A percentile compares a stretch with the other conserved stretches of the same genome.
phyloP scores from a whole-genome alignment of 2,888 invertebrate species.

The Hydrotaea cyrtoneurina region DNA sequence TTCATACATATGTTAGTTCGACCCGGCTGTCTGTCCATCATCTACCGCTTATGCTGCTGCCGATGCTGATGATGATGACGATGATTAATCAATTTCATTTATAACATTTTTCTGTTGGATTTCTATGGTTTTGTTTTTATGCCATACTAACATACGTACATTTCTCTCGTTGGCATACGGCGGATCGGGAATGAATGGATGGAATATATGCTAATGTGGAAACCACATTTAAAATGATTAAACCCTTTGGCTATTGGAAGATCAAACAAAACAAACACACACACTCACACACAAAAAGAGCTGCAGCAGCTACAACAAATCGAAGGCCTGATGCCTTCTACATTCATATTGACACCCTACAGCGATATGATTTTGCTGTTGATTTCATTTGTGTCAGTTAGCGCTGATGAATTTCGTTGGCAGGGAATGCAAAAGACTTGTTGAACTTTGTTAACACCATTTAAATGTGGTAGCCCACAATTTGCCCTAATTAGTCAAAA shows the following conservation, averaged over 20 bases:
- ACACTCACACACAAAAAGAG: not conserved
- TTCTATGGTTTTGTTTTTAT: constrained; percentile 31
- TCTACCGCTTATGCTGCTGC: constrained; percentile 8
- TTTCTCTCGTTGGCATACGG: not conserved
- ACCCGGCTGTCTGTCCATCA: constrained; percentile 39
- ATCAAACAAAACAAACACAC: constrained; percentile 29
- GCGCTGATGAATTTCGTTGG: not conserved
- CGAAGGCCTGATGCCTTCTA: not conserved
- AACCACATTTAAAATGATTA: constrained; percentile 43
- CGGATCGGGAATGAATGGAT: not conserved
- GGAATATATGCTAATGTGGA: constrained; percentile 43
- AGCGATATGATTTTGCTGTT: not conserved
- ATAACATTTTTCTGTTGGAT: constrained; percentile 44
- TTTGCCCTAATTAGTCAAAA: not conserved
- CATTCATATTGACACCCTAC: constrained; percentile 18
- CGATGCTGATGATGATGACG: constrained; percentile 18
- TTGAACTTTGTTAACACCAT: not conserved
- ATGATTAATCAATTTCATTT: constrained; percentile 49
- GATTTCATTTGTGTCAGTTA: not conserved
- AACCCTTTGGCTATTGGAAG: constrained; percentile 43
- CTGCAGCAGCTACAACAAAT: not conserved
- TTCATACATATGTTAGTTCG: constrained; percentile 20
- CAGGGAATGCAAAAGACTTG: not conserved
- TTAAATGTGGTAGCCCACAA: not conserved
- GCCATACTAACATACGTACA: not conserved